phyloP scores from a whole-genome alignment of 2,797 vertebrate species.

The Artibeus lituratus region DNA sequence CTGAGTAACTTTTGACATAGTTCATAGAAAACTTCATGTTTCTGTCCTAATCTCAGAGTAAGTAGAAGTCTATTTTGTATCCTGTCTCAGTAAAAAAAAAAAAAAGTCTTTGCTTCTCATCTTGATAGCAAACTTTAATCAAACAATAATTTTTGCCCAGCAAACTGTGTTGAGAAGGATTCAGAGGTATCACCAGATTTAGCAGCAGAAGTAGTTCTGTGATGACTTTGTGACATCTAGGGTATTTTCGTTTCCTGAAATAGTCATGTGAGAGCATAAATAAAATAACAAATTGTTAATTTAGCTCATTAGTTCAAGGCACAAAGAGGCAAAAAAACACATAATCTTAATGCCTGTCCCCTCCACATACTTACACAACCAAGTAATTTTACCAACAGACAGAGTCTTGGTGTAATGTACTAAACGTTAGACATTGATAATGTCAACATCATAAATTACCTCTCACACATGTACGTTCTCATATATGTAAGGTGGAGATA shows the following conservation, averaged over 20 bases:
- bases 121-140: neutral
- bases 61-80: neutral
- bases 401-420: neutral
- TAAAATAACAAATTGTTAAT: neutral
- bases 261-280: neutral
- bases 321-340: neutral
- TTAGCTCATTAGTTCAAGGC: neutral
- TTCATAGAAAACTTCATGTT: neutral
- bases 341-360: neutral
- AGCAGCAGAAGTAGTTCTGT: neutral
- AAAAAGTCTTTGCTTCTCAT: neutral
- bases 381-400: neutral
- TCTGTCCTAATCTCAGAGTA: neutral
- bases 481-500: neutral
- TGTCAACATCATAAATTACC: neutral
- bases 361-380: fast-evolving
- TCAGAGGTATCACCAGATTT: neutral
- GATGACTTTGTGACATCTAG: fast-evolving
- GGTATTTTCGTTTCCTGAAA: neutral
- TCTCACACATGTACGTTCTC: neutral
- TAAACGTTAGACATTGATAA: neutral
- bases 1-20: neutral
- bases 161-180: no score
- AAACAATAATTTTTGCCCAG: neutral
- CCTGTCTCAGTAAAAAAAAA: neutral